A percentile compares a stretch with the other conserved stretches of the same genome.
phyloP scores from a whole-genome alignment of 1,140 invertebrate genomes.

The Venturia canescens region DNA sequence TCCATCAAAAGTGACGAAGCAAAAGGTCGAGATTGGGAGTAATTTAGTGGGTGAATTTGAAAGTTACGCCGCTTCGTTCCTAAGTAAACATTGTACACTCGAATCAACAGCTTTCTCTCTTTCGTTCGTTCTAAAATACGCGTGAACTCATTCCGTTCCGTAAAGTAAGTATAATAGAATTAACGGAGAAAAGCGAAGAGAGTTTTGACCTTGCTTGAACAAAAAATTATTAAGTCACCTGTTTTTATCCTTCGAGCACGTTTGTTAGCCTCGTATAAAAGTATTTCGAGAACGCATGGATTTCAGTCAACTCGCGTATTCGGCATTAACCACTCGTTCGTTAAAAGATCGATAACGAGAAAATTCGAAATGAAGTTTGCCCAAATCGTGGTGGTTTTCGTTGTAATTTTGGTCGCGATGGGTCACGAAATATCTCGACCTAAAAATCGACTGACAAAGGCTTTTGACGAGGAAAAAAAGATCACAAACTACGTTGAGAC shows the following conservation, averaged over 20 bases:
- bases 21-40: neutral
- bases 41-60: neutral
- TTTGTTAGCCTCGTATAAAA: slow-evolving; percentile 10
- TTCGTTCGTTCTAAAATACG: neutral
- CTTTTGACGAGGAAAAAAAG: neutral
- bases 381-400: neutral
- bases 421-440: slow-evolving; percentile 14
- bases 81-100: neutral
- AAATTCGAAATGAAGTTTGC: neutral
- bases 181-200: slow-evolving; percentile 47
- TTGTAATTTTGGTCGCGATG: slow-evolving; percentile 14
- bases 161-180: slow-evolving; percentile 20
- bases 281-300: neutral
- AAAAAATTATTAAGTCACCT: slow-evolving; percentile 11
- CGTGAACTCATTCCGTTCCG: neutral
- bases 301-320: neutral
- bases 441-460: slow-evolving; percentile 14
- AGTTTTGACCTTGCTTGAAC: slow-evolving; percentile 35
- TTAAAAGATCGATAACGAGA: neutral
- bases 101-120: slow-evolving; percentile 31
- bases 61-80: neutral
- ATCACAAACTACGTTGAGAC: slow-evolving; percentile 17
- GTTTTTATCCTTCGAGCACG: neutral
- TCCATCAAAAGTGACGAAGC: neutral
- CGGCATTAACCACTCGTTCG: neutral